Evolutionary conservation across 2,797 vertebrate species (phyloP), one percentile per base, ranked within the genome.

Genomic region (Vultur gryphus): DNA sequence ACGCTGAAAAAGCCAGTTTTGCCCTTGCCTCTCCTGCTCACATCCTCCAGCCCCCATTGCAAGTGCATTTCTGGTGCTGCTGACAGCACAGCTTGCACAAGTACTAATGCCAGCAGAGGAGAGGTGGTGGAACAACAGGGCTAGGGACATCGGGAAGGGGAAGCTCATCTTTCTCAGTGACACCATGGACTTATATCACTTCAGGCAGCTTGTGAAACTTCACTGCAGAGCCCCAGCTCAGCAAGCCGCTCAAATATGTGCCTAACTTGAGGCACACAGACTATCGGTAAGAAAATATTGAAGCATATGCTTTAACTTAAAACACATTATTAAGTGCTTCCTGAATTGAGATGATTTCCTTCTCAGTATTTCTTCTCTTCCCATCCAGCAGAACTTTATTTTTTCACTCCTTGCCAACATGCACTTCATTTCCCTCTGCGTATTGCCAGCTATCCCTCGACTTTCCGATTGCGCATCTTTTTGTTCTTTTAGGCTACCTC

Each of bases 271-370:
- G 75, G 51, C 58, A 46, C 37, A 64, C 25, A 75, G 35, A 16
- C 51, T 69, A 57, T 76, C 2, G 4, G 23, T 71, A 94, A 88
- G 51, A 94, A 93, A 91, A 90, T 82, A 86, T 4, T 29, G 90
- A 84, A 94, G 71, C 83, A 88, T 64, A 67, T 90, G 81, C 78
- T 95, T 95, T 91, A 83, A 89, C 84, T 96, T 85, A 91, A 93
- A 97, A 51, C 41, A 85, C 23, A 24, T 91, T 86, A 95, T 82
- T 86, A 95, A 95, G 87, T 84, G 58, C 69, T 95, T 96, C 95
- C 90, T 90, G 79, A 94, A 76, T 66, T 61, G 70, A 88, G 79
- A 86, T 91, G 2, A 67, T 81, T 96, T 94, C 72, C 79, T 90
- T 84, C 79, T 95, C 55, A 59, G 62, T 72, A 79, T 70, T 92